These are phyloP conservation scores for Globodera ellingtonae DNA, from an alignment of 1,140 invertebrate species.

Conservation along the genomic window DNA sequence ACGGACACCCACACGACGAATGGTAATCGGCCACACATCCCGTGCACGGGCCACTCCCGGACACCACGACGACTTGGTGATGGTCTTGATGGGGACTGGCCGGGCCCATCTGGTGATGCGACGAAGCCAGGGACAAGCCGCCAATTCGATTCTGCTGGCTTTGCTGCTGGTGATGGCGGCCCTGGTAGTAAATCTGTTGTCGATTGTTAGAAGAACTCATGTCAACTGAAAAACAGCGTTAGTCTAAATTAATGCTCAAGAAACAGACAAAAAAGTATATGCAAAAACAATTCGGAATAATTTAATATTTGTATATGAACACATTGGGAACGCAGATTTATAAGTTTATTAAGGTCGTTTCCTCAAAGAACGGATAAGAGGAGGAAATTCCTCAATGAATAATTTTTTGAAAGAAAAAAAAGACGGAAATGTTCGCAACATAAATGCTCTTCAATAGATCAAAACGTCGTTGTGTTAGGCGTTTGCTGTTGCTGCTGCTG, in stretches of 20 bases:
- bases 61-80: conserved; percentile 20
- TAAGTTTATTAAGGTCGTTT: no score
- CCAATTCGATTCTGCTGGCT: not conserved
- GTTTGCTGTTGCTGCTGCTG: conserved; percentile 8
- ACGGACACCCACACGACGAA: conserved; percentile 17
- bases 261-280: not conserved
- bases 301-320: no score
- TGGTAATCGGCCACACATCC: conserved; percentile 19
- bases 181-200: conserved; percentile 21
- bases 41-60: conserved; percentile 11
- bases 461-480: not conserved
- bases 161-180: not conserved
- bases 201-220: conserved; percentile 22
- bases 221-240: conserved; percentile 10
- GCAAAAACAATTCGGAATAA: no score
- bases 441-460: no score
- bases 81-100: conserved; percentile 9
- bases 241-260: not conserved
- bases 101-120: conserved; percentile 10
- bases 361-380: no score
- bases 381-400: not conserved
- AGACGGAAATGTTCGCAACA: no score
- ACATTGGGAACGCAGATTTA: no score
- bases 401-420: not conserved
- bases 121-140: not conserved